Evolutionary conservation across 1,140 invertebrate species (phyloP).

Genomic region (Ericerus pela): DNA sequence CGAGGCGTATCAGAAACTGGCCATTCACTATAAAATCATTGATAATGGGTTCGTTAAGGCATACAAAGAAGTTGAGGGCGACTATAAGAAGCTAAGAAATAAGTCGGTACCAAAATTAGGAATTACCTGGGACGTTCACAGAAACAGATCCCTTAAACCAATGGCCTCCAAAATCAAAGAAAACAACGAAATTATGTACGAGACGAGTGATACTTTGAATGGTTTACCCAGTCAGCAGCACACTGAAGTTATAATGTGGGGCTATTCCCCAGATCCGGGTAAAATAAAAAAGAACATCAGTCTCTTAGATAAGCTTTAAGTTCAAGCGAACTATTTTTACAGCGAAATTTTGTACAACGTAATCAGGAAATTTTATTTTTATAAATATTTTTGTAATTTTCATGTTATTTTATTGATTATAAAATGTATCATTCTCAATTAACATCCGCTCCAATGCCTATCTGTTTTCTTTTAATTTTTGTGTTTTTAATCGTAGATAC

Average conservation of each 20-base stretch:
- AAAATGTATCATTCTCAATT: too few relatives aligned
- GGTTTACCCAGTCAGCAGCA: constrained; percentile 30
- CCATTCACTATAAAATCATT: constrained; percentile 26
- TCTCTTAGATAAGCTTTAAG: constrained; percentile 25
- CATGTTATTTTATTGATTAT: too few relatives aligned
- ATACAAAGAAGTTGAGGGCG: constrained; percentile 28
- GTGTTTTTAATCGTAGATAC: too few relatives aligned
- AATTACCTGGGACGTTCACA: constrained; percentile 31
- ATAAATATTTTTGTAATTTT: too few relatives aligned
- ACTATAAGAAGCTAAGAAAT: constrained; percentile 29
- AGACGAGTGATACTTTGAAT: constrained; percentile 25
- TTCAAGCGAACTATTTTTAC: background rate
- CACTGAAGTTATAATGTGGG: constrained; percentile 30
- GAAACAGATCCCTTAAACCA: constrained; percentile 27
- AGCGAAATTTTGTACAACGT: background rate
- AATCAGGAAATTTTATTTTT: background rate
- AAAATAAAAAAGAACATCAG: constrained; percentile 31
- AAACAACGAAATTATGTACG: constrained; percentile 27
- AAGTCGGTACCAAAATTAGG: constrained; percentile 24
- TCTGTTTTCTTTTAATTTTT: too few relatives aligned
- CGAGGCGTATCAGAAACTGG: constrained; percentile 27
- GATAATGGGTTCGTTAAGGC: constrained; percentile 27
- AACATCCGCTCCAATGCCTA: too few relatives aligned
- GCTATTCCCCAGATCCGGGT: constrained; percentile 28
- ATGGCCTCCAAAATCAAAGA: constrained; percentile 21